Percentiles rank a stretch among this genome's conserved stretches.
Conservation (phyloP, 2,113 vertebrate genomes). For the Fukomys damarensis region DNA sequence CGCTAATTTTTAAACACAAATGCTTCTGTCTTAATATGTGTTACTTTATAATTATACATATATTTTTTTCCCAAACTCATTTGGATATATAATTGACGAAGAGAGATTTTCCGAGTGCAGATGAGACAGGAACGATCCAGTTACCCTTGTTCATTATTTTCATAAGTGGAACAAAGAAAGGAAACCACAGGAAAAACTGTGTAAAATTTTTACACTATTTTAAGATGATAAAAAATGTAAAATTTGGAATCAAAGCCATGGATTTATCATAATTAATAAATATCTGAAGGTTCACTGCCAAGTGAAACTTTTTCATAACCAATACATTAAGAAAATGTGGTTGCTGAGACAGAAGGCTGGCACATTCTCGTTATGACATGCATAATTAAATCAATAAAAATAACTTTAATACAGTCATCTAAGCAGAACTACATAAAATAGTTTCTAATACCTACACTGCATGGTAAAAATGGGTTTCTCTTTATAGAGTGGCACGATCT, state of each 20-base stretch:
- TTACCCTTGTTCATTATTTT: constrained; percentile 18
- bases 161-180: constrained; percentile 43
- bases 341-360: constrained; percentile 53
- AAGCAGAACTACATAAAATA: constrained; percentile 46
- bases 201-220: constrained; percentile 41
- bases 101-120: not conserved
- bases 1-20: constrained; percentile 70
- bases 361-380: constrained; percentile 25
- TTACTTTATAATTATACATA: constrained; percentile 50
- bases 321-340: constrained; percentile 77
- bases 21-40: constrained; percentile 66
- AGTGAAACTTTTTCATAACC: constrained; percentile 64
- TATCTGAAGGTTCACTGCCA: constrained; percentile 49
- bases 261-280: constrained; percentile 76
- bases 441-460: not conserved
- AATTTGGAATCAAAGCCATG: constrained; percentile 41
- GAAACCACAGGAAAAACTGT: constrained; percentile 9
- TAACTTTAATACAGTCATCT: constrained; percentile 9
- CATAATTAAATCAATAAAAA: constrained; percentile 67
- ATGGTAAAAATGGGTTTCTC: constrained; percentile 44
- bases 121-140: not conserved
- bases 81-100: constrained; percentile 46
- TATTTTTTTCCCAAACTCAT: constrained; percentile 60
- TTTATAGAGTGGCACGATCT: not conserved
- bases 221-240: constrained; percentile 66